These are phyloP conservation scores for honey bee (Apis mellifera) DNA, from an alignment of 1,140 invertebrate genomes.

Conservation along the genomic window DNA sequence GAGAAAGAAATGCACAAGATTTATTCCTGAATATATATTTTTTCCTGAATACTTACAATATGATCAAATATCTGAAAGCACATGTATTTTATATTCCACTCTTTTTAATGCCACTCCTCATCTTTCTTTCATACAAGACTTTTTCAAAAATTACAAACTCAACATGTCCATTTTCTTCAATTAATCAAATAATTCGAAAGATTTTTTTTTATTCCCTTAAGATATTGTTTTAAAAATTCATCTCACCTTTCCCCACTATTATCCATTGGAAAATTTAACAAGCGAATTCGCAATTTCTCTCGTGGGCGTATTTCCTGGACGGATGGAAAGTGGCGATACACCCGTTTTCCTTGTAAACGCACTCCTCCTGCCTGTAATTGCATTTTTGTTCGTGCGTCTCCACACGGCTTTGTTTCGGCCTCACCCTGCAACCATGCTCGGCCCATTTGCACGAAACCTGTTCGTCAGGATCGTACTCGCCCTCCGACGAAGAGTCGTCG, in stretches of 20 bases:
- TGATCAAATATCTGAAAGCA: no score
- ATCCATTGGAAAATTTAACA: neutral
- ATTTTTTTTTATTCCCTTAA: neutral
- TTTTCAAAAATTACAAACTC: no score
- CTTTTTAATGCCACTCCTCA: no score
- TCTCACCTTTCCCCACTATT: no score
- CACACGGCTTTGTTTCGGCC: constrained; percentile 56
- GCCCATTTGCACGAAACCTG: constrained; percentile 63
- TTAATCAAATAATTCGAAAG: no score
- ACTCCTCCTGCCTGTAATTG: constrained; percentile 69
- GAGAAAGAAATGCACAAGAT: no score
- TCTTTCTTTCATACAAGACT: no score
- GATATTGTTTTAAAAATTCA: neutral
- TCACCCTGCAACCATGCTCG: constrained; percentile 65
- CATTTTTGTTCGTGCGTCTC: constrained; percentile 68
- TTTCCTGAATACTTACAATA: no score
- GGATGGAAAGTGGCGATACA: constrained; percentile 59
- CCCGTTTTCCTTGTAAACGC: constrained; percentile 59
- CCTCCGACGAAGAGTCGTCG: constrained; percentile 19
- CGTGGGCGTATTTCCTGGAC: constrained; percentile 58
- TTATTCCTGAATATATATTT: no score
- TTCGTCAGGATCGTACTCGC: constrained; percentile 59
- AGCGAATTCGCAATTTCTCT: constrained; percentile 57
- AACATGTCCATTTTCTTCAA: no score
- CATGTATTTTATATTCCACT: no score